Base-by-base conservation (phyloP, 2,888 invertebrate species). In the Pristionchus exspectatus region DNA sequence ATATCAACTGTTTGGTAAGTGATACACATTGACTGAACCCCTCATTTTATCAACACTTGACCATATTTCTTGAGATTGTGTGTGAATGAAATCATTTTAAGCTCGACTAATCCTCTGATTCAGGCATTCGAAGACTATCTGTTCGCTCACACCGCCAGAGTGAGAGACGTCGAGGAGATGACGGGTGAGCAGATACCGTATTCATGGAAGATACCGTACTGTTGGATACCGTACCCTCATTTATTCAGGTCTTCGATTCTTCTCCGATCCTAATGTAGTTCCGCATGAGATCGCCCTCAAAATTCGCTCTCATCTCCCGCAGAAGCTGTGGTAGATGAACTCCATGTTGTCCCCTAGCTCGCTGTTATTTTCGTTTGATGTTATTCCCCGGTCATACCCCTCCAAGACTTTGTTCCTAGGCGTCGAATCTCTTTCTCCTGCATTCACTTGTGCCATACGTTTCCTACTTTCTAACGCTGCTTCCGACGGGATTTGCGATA, bases 1-100 rank as follows among this genome's bases (percentile, higher is more conserved):
- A 89, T 33, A 63, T 81, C 44, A 89, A 89, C 66, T 89, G 89
- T 44, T 21, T 89, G 81, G 89, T 89, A 7, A 33, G 72, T 7
- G n/a, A n/a, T 33, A 21, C 54, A 33, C 2, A 16, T 50, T 10
- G 44, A 50, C 9, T 50, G 44, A 50, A 9, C 44, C 44, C 44
- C 44, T 10, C 44, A 50, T 9, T 50, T 0, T 50, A 3, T 50
- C 0, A 0, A 3, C 44, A 50, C 44, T 50, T 3, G 9, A 50
- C 10, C 44, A 9, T 9, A 50, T 7, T 50, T 10, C 44, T 10
- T 50, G 38, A 38, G 2, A 33, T 24, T 12, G 27, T 24, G 16
- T 33, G 14, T n/a, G 3, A n/a, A 69, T 69, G 30, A 69, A 69
- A 12, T 1, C 7, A 0, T 27, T 69, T 18, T 69, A 69, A 2